Base-by-base conservation (phyloP, 2,888 invertebrate species). In the Megamerina dolium region DNA sequence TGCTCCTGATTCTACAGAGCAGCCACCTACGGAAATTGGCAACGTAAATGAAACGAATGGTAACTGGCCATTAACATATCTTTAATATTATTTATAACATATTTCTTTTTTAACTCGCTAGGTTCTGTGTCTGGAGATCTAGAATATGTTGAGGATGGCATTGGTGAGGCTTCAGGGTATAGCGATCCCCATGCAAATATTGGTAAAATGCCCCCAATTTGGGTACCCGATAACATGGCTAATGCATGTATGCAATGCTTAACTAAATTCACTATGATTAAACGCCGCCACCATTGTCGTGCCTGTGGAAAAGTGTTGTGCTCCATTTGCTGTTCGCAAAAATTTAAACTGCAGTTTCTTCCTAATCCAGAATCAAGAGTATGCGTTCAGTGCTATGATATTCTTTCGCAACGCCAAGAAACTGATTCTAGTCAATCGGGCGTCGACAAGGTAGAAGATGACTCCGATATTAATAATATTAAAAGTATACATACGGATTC, bases 221-320 rank as follows among this genome's bases (percentile, higher is more conserved):
- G 92, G 92, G 81, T 92, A 39, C 90, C 90, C 0, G 92, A 93
- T 67, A 76, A 80, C 4, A 86, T 87, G 55, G 85, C 89, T 5
- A 74, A 77, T n/a, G 76, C 75, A 50, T 92, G 92, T 64, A 84
- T 91, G 82, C 80, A 86, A 53, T 92, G 92, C 65, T 81, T 83
- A 48, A 70, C 76, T 34, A 85, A 82, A 67, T 93, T 91, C 68
- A 88, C 85, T 2, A 78, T 91, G 50, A 78, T 90, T 37, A 85
- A 84, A 64, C 76, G 90, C 32, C 75, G 91, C 27, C 92, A 93
- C 71, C 91, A 92, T 70, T 92, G 91, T 64, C 75, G 91, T 40
- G 87, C 88, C 35, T 91, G 90, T 64, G 90, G 90, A 49, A 79
- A 84, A 73, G 85, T 91, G 3, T 73, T 89, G 14, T 89, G 88